phyloP scores from a whole-genome alignment of 2,113 vertebrate species.

The Tinamus guttatus region DNA sequence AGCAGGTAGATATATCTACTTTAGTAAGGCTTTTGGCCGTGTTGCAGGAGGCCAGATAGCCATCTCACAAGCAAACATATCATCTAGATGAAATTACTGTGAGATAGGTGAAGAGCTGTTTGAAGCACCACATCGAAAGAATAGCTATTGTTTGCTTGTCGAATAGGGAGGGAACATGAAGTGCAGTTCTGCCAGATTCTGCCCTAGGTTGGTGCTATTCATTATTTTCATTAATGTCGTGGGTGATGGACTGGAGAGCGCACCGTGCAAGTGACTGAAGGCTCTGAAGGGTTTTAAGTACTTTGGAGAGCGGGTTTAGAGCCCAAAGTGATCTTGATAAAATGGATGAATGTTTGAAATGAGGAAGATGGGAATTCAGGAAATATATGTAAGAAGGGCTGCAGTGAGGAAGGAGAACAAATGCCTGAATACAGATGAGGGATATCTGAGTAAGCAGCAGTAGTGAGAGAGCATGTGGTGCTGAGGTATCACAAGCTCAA shows the following conservation, averaged over 20 bases:
- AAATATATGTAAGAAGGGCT: background rate
- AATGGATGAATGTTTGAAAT: constrained; percentile 16
- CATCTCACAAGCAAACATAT: background rate
- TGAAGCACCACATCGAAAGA: background rate
- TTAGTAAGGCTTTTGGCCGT: background rate
- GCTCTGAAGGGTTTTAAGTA: background rate
- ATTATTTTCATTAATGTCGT: background rate
- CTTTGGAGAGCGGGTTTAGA: background rate
- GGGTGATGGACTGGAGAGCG: background rate
- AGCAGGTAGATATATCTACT: background rate
- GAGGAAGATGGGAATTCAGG: background rate
- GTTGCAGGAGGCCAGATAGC: background rate
- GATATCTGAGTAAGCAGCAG: constrained; percentile 20
- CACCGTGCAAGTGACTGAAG: background rate
- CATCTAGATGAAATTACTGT: background rate
- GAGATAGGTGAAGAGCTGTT: background rate
- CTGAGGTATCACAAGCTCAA: background rate
- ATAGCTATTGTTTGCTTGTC: background rate
- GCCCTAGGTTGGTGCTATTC: background rate
- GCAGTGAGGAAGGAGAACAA: constrained; percentile 6
- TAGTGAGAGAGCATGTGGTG: background rate
- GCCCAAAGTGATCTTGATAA: background rate
- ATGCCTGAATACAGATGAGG: background rate
- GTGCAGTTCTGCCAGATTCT: background rate
- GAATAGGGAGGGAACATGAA: background rate